phyloP scores from a whole-genome alignment of 2,797 vertebrate genomes.

The Salmo trutta region DNA sequence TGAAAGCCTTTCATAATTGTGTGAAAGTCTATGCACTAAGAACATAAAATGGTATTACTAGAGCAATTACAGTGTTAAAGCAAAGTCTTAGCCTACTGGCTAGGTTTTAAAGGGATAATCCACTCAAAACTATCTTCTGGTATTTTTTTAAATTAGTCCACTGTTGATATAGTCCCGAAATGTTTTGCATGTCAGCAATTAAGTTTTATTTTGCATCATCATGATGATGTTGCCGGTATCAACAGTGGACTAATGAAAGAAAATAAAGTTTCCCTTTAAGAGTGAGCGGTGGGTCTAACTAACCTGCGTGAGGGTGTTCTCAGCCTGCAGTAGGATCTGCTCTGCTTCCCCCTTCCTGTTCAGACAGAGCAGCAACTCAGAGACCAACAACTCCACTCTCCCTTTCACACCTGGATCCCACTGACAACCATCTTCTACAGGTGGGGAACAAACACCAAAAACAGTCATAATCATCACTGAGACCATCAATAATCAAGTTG shows the following conservation, averaged over 20 bases:
- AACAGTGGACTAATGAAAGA: too few relatives aligned
- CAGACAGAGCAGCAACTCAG: slow-evolving; percentile 16
- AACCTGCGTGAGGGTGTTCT: slow-evolving; percentile 2
- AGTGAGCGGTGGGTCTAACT: neutral
- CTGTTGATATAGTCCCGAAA: too few relatives aligned
- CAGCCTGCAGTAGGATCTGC: neutral
- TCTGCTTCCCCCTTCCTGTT: slow-evolving; percentile 5
- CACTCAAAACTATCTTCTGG: neutral
- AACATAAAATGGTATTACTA: neutral
- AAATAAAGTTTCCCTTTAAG: neutral
- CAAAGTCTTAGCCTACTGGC: neutral
- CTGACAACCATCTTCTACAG: neutral
- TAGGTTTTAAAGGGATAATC: neutral
- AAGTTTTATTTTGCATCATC: too few relatives aligned
- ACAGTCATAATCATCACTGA: neutral
- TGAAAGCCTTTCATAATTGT: neutral
- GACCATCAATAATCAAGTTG: neutral
- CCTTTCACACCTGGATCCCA: neutral
- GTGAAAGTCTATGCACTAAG: neutral
- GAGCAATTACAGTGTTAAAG: neutral
- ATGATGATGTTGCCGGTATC: too few relatives aligned
- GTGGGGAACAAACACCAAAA: too few relatives aligned
- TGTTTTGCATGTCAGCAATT: too few relatives aligned
- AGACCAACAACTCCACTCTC: slow-evolving; percentile 3
- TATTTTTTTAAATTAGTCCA: too few relatives aligned